These are phyloP conservation scores for Peromyscus polionotus DNA, from an alignment of 2,113 vertebrate genomes.

Conservation along the genomic window DNA sequence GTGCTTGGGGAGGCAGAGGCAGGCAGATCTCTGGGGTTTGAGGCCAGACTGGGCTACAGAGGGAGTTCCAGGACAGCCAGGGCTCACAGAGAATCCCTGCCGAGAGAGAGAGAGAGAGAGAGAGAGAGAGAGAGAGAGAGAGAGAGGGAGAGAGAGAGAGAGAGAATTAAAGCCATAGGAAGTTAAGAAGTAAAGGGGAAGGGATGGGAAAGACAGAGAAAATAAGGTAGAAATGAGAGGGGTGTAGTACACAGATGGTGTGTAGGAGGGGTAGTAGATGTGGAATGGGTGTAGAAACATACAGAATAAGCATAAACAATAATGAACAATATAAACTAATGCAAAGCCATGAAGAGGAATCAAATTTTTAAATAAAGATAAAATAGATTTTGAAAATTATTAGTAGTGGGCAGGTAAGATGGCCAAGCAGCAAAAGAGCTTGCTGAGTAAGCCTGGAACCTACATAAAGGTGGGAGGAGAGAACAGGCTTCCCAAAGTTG, in stretches of 20 bases:
- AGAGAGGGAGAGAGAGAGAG: too few species aligned
- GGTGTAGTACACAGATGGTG: background rate
- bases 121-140: too few species aligned
- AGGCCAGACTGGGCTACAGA: background rate
- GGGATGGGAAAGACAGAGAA: background rate
- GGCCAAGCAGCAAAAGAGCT: too few species aligned
- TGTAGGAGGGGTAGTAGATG: too few species aligned
- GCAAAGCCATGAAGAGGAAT: background rate
- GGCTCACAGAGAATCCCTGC: background rate
- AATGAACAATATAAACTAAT: background rate
- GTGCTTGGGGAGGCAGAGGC: background rate
- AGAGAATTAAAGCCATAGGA: background rate
- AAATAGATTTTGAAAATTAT: background rate
- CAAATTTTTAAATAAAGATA: background rate
- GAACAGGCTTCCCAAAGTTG: background rate
- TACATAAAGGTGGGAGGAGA: background rate
- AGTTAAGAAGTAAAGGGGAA: background rate
- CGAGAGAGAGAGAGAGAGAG: background rate
- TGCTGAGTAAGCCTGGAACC: background rate
- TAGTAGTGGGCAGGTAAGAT: background rate
- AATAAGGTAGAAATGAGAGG: background rate
- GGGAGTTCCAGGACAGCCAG: background rate
- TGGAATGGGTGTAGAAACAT: rapidly evolving
- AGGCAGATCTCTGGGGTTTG: background rate
- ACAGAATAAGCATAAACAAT: background rate